Percentiles rank a stretch among this genome's conserved stretches.
These are phyloP conservation scores for Tetrao urogallus DNA, from an alignment of 2,113 vertebrate species.

Conservation along the genomic window DNA sequence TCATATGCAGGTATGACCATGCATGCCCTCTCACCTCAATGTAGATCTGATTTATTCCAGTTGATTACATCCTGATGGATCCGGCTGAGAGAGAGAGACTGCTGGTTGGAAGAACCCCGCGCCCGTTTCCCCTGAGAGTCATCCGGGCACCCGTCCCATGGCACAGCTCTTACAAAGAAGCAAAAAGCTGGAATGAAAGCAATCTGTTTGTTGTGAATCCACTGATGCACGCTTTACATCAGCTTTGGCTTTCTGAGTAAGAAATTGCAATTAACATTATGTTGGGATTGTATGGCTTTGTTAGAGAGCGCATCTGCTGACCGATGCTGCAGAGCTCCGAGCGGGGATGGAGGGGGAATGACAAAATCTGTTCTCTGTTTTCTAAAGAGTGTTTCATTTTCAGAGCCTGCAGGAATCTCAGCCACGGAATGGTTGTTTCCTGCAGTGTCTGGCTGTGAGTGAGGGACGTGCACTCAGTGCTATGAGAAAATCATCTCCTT, in stretches of 20 bases:
- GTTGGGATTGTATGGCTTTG: neutral
- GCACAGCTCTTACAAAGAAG: constrained; percentile 73
- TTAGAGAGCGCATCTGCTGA: neutral
- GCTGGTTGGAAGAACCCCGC: constrained; percentile 82
- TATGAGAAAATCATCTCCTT: neutral
- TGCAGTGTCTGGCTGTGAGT: neutral
- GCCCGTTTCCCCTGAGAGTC: constrained; percentile 80
- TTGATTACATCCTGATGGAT: constrained; percentile 91
- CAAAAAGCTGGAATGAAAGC: constrained; percentile 78
- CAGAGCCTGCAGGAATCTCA: neutral
- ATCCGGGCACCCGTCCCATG: constrained; percentile 89
- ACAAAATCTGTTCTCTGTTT: neutral
- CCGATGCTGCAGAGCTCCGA: neutral
- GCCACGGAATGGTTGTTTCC: neutral
- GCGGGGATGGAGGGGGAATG: neutral
- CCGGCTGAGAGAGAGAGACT: constrained; percentile 84
- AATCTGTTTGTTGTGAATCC: constrained; percentile 84
- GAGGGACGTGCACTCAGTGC: neutral
- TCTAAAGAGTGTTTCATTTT: neutral
- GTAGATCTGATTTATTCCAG: constrained; percentile 62
- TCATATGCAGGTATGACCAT: neutral
- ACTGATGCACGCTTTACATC: constrained; percentile 83
- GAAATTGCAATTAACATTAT: neutral
- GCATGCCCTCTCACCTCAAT: neutral
- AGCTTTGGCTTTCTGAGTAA: constrained; percentile 88